phyloP scores from a whole-genome alignment of 2,113 vertebrate genomes.

The Mus pahari region DNA sequence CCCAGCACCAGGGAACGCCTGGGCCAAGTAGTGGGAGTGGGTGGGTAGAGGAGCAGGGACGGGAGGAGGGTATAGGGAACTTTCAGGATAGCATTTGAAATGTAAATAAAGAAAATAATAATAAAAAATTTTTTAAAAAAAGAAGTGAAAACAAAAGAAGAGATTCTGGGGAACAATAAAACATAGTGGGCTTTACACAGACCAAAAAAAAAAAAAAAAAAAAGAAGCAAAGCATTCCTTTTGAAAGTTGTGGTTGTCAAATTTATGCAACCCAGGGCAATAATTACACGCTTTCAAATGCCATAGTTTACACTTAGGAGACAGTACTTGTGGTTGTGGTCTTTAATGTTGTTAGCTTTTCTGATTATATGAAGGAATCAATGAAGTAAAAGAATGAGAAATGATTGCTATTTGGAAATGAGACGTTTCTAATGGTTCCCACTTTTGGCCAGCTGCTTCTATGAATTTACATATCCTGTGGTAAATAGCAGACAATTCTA shows the following conservation, averaged over 20 bases:
- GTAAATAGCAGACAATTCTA: background rate
- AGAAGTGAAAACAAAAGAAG: too few relatives aligned
- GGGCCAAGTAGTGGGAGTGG: too few relatives aligned
- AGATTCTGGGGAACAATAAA: too few relatives aligned
- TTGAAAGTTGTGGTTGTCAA: background rate
- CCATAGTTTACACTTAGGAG: background rate
- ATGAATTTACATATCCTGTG: background rate
- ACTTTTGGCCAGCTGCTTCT: background rate
- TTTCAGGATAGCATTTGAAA: too few relatives aligned
- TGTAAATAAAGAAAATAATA: too few relatives aligned
- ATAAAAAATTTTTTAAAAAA: too few relatives aligned
- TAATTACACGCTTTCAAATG: background rate
- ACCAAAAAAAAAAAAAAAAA: too few relatives aligned
- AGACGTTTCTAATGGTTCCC: background rate
- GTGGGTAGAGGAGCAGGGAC: too few relatives aligned
- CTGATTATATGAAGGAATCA: background rate
- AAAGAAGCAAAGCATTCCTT: background rate
- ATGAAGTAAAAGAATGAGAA: background rate
- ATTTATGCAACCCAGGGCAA: background rate
- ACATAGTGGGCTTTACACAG: too few relatives aligned
- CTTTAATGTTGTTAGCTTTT: background rate
- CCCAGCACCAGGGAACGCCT: too few relatives aligned
- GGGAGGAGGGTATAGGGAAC: too few relatives aligned
- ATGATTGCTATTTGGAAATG: background rate
- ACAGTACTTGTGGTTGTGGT: background rate